A percentile compares a stretch with the other conserved stretches of the same genome.
phyloP scores from a whole-genome alignment of 37 sponge, comb jelly and placozoan species.

The Axinella damicornis region DNA sequence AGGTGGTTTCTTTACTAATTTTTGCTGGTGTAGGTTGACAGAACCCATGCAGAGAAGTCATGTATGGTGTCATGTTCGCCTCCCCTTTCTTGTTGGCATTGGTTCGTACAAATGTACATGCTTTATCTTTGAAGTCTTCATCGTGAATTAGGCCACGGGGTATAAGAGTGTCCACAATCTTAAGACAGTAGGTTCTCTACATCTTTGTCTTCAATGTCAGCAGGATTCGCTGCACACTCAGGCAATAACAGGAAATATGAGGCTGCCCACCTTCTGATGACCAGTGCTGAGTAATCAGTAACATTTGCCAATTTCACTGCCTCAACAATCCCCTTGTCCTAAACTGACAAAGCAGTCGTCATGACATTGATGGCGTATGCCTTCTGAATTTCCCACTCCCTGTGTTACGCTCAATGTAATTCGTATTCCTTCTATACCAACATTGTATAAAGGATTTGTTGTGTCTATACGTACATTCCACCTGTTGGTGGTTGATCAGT shows the following conservation, averaged over 20 bases:
- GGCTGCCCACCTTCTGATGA: background rate
- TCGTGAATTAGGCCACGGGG: background rate
- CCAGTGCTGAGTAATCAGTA: background rate
- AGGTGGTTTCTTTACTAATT: constrained; percentile 27
- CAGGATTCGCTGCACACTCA: constrained; percentile 26
- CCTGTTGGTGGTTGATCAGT: too few relatives aligned
- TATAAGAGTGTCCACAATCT: background rate
- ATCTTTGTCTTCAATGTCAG: background rate
- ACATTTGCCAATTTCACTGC: background rate
- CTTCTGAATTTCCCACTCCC: background rate
- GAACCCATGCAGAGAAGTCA: constrained; percentile 19
- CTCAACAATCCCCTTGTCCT: too few relatives aligned
- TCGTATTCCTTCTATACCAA: too few relatives aligned
- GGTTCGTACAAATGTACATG: constrained; percentile 20
- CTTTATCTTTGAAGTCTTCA: background rate
- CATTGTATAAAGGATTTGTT: too few relatives aligned
- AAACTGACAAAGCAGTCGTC: too few relatives aligned
- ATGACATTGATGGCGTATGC: too few relatives aligned
- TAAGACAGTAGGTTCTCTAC: constrained; percentile 2
- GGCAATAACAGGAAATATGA: background rate
- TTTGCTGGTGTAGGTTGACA: background rate
- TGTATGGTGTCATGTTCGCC: constrained; percentile 39
- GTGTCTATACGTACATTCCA: too few relatives aligned
- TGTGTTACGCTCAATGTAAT: background rate
- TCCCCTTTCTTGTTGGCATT: constrained; percentile 20